phyloP scores from a whole-genome alignment of 1,140 invertebrate species.

The Hesperophylax magnus region DNA sequence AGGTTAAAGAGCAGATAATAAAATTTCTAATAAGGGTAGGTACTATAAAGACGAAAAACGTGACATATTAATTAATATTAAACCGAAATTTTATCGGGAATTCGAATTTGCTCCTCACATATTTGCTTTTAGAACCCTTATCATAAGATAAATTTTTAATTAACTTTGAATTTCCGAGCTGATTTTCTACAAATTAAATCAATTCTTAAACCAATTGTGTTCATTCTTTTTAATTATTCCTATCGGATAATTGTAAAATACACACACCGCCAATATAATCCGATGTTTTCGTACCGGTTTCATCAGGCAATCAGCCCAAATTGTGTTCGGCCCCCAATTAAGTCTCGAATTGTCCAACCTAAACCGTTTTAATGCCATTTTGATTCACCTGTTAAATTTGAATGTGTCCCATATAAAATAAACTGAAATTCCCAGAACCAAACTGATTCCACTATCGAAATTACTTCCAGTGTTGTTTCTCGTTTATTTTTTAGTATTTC shows the following conservation, averaged over 20 bases:
- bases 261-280: slow-evolving; percentile 2
- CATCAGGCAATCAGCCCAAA: slow-evolving; percentile 33
- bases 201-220: too few relatives aligned
- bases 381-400: slow-evolving; percentile 52
- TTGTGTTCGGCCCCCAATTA: slow-evolving; percentile 32
- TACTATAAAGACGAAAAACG: too few relatives aligned
- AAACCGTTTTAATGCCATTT: slow-evolving; percentile 44
- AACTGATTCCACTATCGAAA: not conserved
- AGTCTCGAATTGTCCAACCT: slow-evolving; percentile 30
- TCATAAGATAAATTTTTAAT: not conserved
- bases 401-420: slow-evolving; percentile 43
- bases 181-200: too few relatives aligned
- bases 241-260: not conserved
- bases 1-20: too few relatives aligned
- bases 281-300: slow-evolving; percentile 9
- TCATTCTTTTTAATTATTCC: too few relatives aligned
- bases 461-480: not conserved
- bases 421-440: slow-evolving; percentile 5
- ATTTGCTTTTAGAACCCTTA: too few relatives aligned
- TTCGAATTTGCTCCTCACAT: too few relatives aligned
- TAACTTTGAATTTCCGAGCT: not conserved
- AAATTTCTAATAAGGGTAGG: too few relatives aligned
- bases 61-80: too few relatives aligned
- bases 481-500: too few relatives aligned
- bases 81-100: too few relatives aligned